A percentile compares a stretch with the other conserved stretches of the same genome.
These are phyloP conservation scores for Ornithoptera priamus DNA, from an alignment of 2,888 invertebrate species.

Conservation along the genomic window DNA sequence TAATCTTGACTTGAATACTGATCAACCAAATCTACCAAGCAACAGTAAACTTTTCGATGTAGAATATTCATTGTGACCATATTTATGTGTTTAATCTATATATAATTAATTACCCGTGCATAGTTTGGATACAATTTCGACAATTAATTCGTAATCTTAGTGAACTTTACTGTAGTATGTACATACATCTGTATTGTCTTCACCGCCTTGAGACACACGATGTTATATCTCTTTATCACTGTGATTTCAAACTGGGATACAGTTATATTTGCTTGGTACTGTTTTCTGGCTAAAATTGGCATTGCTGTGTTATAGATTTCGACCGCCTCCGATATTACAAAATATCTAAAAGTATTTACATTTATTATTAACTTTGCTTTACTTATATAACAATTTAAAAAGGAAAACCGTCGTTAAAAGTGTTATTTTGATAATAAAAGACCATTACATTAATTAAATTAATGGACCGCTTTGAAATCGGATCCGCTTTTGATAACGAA, in stretches of 20 bases:
- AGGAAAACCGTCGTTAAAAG: background rate
- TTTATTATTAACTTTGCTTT: background rate
- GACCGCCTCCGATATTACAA: too few relatives aligned
- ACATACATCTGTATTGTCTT: too few relatives aligned
- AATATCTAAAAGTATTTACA: too few relatives aligned
- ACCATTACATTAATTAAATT: conserved; percentile 3
- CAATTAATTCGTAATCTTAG: too few relatives aligned
- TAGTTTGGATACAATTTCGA: background rate
- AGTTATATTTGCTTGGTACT: too few relatives aligned
- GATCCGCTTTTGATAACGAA: background rate
- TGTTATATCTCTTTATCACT: too few relatives aligned
- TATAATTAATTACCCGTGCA: background rate
- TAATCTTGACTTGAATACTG: conserved; percentile 14
- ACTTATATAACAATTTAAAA: background rate
- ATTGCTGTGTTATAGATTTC: too few relatives aligned
- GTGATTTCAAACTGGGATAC: too few relatives aligned
- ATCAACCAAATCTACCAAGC: background rate
- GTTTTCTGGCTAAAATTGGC: too few relatives aligned
- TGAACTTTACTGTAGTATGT: too few relatives aligned
- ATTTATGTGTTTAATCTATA: background rate
- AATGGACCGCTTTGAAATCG: conserved; percentile 6
- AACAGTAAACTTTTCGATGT: background rate
- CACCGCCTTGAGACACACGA: too few relatives aligned
- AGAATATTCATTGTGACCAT: background rate
- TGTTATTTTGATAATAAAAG: background rate